These are phyloP conservation scores for Uropetala carovei DNA, from an alignment of 2,888 invertebrate species.

Conservation along the genomic window DNA sequence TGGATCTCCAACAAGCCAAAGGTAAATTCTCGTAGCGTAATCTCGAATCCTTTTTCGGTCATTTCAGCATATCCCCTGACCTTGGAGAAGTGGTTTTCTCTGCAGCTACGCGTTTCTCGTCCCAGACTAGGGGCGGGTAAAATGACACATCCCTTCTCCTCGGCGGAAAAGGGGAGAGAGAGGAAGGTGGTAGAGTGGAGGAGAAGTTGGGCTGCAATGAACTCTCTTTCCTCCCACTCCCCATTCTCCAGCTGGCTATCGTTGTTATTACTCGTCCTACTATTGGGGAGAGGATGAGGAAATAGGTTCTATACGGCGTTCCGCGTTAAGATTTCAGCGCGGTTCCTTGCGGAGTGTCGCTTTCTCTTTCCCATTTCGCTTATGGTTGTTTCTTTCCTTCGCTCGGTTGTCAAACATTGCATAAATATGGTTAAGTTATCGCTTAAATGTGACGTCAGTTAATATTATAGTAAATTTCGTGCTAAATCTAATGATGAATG, in stretches of 20 bases:
- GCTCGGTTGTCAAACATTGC: too few relatives aligned
- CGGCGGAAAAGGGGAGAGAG: background rate
- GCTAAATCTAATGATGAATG: too few relatives aligned
- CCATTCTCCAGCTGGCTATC: background rate
- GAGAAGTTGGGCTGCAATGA: conserved; percentile 4
- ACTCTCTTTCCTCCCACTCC: background rate
- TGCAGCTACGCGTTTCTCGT: conserved; percentile 25
- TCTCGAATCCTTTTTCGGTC: conserved; percentile 46
- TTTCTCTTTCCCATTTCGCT: too few relatives aligned
- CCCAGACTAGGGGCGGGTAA: conserved; percentile 29
- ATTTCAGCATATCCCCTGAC: conserved; percentile 44
- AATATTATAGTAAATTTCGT: too few relatives aligned
- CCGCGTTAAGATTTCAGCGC: background rate
- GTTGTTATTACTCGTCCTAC: conserved; percentile 24
- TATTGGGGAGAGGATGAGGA: background rate
- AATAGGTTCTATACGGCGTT: background rate
- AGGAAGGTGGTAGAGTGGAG: background rate
- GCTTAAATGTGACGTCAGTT: too few relatives aligned
- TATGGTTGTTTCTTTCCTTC: too few relatives aligned
- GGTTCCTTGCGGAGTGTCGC: background rate
- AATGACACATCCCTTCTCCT: conserved; percentile 27
- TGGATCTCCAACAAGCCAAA: background rate
- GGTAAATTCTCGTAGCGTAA: conserved; percentile 29
- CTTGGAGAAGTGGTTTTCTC: conserved; percentile 46
- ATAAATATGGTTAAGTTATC: too few relatives aligned